Conservation (phyloP, 1,140 invertebrate species). For the Zaprionus gabonicus region DNA sequence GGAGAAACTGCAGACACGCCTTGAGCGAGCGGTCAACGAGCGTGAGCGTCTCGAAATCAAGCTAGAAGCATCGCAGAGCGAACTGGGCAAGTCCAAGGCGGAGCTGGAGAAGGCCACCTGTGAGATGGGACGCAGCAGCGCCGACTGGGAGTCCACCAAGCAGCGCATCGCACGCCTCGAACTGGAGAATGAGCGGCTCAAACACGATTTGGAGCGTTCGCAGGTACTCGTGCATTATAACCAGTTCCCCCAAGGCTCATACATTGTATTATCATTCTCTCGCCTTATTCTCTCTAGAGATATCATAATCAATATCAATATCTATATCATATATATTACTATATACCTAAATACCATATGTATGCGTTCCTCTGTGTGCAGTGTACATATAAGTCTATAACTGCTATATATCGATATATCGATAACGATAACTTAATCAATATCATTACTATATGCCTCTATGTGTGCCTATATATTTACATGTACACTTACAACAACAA, state of each 20-base stretch:
- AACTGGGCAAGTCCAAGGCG: conserved; percentile 96
- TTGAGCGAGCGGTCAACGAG: conserved; percentile 94
- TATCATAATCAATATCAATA: conserved; percentile 55
- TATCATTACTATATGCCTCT: conserved; percentile 53
- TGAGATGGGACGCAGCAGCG: conserved; percentile 93
- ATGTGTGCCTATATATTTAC: conserved; percentile 80
- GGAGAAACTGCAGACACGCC: conserved; percentile 94
- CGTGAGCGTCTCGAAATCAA: conserved; percentile 96
- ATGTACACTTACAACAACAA: conserved; percentile 73
- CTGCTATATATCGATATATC: conserved; percentile 34
- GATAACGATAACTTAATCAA: conserved; percentile 26
- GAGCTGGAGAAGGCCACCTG: conserved; percentile 95
- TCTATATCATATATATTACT: conserved; percentile 38
- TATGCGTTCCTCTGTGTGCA: conserved; percentile 49
- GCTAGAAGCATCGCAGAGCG: conserved; percentile 95
- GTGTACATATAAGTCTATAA: conserved; percentile 43
- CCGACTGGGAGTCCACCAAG: conserved; percentile 95
- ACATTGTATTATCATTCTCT: not conserved
- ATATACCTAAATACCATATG: conserved; percentile 45
- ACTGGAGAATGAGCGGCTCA: conserved; percentile 94
- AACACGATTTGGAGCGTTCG: conserved; percentile 93
- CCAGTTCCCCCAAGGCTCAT: conserved; percentile 47
- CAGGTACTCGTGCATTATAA: conserved; percentile 84
- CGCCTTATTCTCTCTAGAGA: conserved; percentile 17
- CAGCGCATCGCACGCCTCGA: conserved; percentile 93